phyloP scores from a whole-genome alignment of 2,888 invertebrate species.

The Plagodis pulveraria region DNA sequence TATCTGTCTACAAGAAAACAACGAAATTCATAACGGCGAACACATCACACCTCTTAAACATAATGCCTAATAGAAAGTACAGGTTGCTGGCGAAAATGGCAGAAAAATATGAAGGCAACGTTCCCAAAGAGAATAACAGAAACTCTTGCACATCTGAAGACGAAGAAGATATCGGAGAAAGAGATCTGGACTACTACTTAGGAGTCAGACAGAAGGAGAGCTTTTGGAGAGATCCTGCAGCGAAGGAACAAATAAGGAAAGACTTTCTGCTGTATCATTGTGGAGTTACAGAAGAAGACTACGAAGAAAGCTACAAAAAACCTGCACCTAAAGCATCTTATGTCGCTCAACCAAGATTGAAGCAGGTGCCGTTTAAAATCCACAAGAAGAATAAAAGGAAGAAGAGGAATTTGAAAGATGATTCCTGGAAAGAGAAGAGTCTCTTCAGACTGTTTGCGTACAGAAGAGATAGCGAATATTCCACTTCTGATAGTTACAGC shows the following conservation, averaged over 20 bases:
- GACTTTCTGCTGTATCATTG: conserved; percentile 77
- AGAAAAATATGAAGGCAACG: conserved; percentile 49
- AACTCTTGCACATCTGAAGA: conserved; percentile 40
- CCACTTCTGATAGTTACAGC: conserved; percentile 78
- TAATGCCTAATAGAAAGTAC: conserved; percentile 64
- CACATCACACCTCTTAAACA: conserved; percentile 68
- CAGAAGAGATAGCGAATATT: conserved; percentile 68
- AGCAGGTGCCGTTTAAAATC: conserved; percentile 79
- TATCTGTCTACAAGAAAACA: conserved; percentile 74
- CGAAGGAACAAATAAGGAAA: conserved; percentile 72
- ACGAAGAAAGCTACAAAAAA: conserved; percentile 63
- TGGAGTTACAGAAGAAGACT: conserved; percentile 72
- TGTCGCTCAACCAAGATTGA: conserved; percentile 59
- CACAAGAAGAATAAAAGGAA: conserved; percentile 60
- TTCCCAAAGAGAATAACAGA: conserved; percentile 31
- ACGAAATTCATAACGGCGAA: conserved; percentile 72
- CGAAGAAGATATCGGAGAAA: conserved; percentile 63
- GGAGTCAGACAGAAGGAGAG: conserved; percentile 72
- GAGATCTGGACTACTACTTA: conserved; percentile 74
- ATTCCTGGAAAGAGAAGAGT: conserved; percentile 72
- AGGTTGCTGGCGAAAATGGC: conserved; percentile 53
- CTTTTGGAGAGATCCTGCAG: conserved; percentile 73
- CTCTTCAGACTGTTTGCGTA: conserved; percentile 71
- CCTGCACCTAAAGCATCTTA: conserved; percentile 50
- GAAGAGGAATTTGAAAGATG: conserved; percentile 56